A percentile compares a stretch with the other conserved stretches of the same genome.
Evolutionary conservation across 1,140 invertebrate species (phyloP).

Genomic region (Apis dorsata): DNA sequence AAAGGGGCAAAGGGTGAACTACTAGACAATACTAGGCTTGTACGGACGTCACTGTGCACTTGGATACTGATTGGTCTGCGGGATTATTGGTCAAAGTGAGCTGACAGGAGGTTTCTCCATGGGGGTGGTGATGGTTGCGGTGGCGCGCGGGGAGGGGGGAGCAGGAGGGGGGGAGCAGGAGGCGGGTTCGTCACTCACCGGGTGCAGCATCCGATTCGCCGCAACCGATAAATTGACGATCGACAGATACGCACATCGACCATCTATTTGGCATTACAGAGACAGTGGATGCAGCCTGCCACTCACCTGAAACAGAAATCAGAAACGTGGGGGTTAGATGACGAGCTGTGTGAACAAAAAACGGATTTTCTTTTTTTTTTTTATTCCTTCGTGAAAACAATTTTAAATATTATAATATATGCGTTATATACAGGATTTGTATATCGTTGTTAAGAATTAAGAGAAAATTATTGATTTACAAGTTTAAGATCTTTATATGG

Average conservation of each 20-base stretch:
- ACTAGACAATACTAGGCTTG: constrained; percentile 62
- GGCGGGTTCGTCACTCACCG: constrained; percentile 79
- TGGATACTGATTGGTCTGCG: constrained; percentile 67
- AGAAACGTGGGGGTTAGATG: constrained; percentile 36
- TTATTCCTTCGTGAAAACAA: no score
- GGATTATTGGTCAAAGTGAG: constrained; percentile 73
- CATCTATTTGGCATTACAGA: constrained; percentile 81
- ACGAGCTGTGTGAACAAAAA: not conserved
- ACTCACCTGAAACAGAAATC: constrained; percentile 79
- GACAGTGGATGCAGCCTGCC: constrained; percentile 78
- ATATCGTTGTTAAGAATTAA: no score
- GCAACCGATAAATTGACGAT: constrained; percentile 80
- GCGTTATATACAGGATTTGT: no score
- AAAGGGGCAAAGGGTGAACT: constrained; percentile 22
- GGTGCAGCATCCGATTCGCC: constrained; percentile 79
- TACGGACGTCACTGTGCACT: constrained; percentile 61
- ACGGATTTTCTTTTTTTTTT: not conserved
- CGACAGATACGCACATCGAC: constrained; percentile 79
- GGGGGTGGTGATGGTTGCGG: constrained; percentile 11
- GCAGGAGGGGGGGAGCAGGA: constrained; percentile 28
- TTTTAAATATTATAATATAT: no score
- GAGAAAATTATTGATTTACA: no score
- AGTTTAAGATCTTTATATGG: no score
- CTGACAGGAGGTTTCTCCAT: constrained; percentile 75
- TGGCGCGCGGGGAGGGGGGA: constrained; percentile 10